Conservation (phyloP, 2,888 invertebrate genomes). For the Hyles lineata region DNA sequence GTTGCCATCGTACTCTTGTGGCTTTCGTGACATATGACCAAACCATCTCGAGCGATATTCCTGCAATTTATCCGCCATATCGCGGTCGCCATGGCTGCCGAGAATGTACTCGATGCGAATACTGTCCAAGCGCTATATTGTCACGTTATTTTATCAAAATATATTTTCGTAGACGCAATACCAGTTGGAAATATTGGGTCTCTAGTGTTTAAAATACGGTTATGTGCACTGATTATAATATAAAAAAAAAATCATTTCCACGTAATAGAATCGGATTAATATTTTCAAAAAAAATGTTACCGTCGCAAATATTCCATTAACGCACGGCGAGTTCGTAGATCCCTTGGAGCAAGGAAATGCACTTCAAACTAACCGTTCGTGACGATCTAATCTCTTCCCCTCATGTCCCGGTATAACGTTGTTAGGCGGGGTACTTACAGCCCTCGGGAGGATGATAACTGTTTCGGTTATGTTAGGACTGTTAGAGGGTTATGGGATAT, state of each 20-base stretch:
- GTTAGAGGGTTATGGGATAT: constrained; percentile 6
- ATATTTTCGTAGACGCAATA: no score
- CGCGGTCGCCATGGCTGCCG: no score
- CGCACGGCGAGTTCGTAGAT: constrained; percentile 39
- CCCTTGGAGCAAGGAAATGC: constrained; percentile 59
- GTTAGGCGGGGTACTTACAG: constrained; percentile 48
- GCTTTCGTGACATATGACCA: no score
- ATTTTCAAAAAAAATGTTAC: constrained; percentile 20
- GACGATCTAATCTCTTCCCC: constrained; percentile 49
- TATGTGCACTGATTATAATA: no score
- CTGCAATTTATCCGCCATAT: no score
- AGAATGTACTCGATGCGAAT: no score
- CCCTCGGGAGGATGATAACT: constrained; percentile 50
- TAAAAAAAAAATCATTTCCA: background rate
- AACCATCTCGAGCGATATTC: no score
- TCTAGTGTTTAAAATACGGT: no score
- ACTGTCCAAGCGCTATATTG: no score
- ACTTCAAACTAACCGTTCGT: constrained; percentile 53
- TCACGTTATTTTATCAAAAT: no score
- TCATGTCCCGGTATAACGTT: constrained; percentile 40
- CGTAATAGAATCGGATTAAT: background rate
- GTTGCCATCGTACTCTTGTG: no score
- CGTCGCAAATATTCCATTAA: constrained; percentile 58
- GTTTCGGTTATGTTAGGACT: constrained; percentile 38
- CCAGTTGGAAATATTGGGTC: no score